Evolutionary conservation across 2,888 invertebrate species (phyloP).

Genomic region (Oxyscelio sp.): DNA sequence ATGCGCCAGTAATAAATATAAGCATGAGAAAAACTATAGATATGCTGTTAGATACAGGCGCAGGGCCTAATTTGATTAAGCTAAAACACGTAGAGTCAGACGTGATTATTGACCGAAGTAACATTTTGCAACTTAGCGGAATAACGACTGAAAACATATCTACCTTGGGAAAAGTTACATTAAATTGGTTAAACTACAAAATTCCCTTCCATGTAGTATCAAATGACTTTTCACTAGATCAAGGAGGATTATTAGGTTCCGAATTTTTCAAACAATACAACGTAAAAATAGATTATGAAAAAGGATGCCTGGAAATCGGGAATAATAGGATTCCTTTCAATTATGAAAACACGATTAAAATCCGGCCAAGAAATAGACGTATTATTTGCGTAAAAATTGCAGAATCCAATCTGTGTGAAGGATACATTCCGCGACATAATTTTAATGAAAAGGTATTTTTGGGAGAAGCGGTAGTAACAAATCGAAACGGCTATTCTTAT

Average conservation of each 20-base stretch:
- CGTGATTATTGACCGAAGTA: background rate
- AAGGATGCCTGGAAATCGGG: background rate
- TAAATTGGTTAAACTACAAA: background rate
- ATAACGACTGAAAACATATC: background rate
- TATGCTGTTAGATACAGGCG: background rate
- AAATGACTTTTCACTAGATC: background rate
- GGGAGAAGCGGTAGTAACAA: constrained; percentile 51
- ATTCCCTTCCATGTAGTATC: background rate
- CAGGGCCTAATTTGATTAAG: background rate
- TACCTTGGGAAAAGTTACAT: background rate
- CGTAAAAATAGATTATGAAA: constrained; percentile 1
- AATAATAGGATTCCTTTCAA: background rate
- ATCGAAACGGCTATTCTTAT: constrained; percentile 47
- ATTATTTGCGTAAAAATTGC: constrained; percentile 43
- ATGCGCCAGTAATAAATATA: background rate
- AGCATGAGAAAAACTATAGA: background rate
- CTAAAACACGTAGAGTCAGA: background rate
- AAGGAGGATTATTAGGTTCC: constrained; percentile 5
- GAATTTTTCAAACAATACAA: background rate
- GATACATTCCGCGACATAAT: constrained; percentile 46
- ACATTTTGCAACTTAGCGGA: background rate
- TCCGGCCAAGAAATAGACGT: constrained; percentile 36
- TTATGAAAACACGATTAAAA: background rate
- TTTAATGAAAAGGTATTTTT: constrained; percentile 45
- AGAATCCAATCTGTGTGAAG: constrained; percentile 36